phyloP scores from a whole-genome alignment of 2,888 invertebrate genomes.

The Acleris laterana region DNA sequence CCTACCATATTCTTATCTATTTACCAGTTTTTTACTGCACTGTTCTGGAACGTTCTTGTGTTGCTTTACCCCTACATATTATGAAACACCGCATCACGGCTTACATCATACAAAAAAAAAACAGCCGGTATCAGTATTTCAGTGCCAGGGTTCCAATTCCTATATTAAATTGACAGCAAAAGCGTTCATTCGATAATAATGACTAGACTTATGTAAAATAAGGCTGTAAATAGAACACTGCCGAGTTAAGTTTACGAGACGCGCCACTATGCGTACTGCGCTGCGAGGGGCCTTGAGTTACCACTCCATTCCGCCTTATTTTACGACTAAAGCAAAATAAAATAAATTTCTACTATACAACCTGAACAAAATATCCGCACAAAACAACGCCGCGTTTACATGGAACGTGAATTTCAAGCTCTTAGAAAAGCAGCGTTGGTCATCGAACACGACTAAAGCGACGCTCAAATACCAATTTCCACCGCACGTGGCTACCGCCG shows the following conservation, averaged over 20 bases:
- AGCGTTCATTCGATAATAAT: conserved; percentile 6
- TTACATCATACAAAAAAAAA: background rate
- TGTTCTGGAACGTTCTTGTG: too few relatives aligned
- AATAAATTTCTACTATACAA: conserved; percentile 53
- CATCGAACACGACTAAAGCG: conserved; percentile 6
- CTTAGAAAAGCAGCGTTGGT: conserved; percentile 4
- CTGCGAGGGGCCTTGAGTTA: conserved; percentile 42
- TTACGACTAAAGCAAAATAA: conserved; percentile 57
- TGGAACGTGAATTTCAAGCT: background rate
- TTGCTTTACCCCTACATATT: too few relatives aligned
- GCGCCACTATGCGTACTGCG: conserved; percentile 43
- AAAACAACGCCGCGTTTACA: conserved; percentile 5
- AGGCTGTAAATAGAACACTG: conserved; percentile 27
- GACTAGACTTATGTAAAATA: conserved; percentile 20
- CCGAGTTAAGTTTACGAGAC: conserved; percentile 40
- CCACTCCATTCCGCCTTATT: conserved; percentile 58
- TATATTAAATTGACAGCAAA: too few relatives aligned
- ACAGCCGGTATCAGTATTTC: too few relatives aligned
- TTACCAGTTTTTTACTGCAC: too few relatives aligned
- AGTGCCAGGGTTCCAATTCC: too few relatives aligned
- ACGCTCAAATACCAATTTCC: conserved; percentile 30
- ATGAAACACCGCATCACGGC: too few relatives aligned
- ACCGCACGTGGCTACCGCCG: conserved; percentile 68
- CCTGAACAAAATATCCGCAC: conserved; percentile 9
- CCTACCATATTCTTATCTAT: too few relatives aligned